Evolutionary conservation across 2,797 vertebrate species (phyloP).

Genomic region (Poeciliopsis turneri): DNA sequence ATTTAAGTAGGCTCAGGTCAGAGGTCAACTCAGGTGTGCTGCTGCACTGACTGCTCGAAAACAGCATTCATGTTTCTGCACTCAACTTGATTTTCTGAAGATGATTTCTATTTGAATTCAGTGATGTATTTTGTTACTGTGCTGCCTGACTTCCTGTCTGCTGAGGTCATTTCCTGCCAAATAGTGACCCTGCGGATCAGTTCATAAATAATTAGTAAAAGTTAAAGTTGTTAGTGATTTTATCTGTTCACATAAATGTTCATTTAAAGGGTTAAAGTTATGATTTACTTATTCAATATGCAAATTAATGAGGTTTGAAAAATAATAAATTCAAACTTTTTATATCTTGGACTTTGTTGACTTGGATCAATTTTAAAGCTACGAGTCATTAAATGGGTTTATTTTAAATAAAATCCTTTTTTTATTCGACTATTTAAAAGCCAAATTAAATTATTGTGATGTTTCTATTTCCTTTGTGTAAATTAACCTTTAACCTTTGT

Average conservation of each 20-base stretch:
- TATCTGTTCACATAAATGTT: neutral
- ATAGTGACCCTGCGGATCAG: no score
- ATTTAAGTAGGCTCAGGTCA: constrained; percentile 8
- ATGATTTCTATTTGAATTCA: constrained; percentile 31
- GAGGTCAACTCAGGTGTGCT: constrained; percentile 60
- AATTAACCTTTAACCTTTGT: no score
- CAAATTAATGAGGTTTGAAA: neutral
- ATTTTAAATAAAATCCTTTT: no score
- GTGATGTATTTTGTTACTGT: neutral
- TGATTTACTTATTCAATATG: neutral
- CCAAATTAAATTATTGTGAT: no score
- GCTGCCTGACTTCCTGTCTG: neutral
- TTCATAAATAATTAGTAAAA: neutral
- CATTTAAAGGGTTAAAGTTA: neutral
- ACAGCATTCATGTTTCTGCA: constrained; percentile 14
- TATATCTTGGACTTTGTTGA: no score
- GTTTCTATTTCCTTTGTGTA: no score
- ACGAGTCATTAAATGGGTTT: no score
- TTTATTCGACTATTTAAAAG: no score
- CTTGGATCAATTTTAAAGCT: no score
- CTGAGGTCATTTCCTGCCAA: neutral
- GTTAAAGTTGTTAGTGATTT: neutral
- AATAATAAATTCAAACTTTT: neutral
- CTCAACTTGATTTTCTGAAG: constrained; percentile 23
- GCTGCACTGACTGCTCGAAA: constrained; percentile 52